Percentiles rank a stretch among this genome's conserved stretches.
These are phyloP conservation scores for Molothrus ater DNA, from an alignment of 2,797 vertebrate species.

Conservation along the genomic window DNA sequence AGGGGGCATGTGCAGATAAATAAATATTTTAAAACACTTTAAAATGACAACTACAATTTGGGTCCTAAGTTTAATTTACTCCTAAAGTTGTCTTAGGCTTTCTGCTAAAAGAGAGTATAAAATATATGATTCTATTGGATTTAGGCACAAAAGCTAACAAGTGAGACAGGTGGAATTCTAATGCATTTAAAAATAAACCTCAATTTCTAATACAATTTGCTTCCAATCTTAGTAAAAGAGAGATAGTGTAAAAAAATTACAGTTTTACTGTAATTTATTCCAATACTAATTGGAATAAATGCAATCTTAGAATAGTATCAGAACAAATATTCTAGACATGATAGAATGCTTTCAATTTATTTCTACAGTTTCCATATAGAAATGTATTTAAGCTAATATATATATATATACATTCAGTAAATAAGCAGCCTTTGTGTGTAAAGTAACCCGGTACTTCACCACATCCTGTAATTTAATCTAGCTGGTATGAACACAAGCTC, in stretches of 20 bases:
- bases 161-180: not conserved
- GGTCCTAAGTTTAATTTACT: not conserved
- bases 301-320: conserved; percentile 31
- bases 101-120: not conserved
- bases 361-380: conserved; percentile 6
- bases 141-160: not conserved
- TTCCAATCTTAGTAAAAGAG: conserved; percentile 20
- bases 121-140: not conserved
- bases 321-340: conserved; percentile 34
- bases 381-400: not conserved
- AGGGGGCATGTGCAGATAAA: not conserved
- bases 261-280: not conserved
- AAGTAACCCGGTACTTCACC: conserved; percentile 62
- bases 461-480: conserved; percentile 76
- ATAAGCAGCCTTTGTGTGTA: conserved; percentile 27
- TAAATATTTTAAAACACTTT: not conserved
- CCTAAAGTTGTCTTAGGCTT: not conserved
- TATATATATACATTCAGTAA: conserved; percentile 21
- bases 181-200: conserved; percentile 30
- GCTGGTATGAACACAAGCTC: conserved; percentile 47
- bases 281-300: conserved; percentile 52
- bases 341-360: conserved; percentile 45
- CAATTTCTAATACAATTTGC: conserved; percentile 45
- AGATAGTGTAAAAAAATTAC: conserved; percentile 41
- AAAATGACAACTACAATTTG: not conserved